Percentiles rank a stretch among this genome's conserved stretches.
These are phyloP conservation scores for Drosophila serrata DNA, from an alignment of 1,140 invertebrate species.

Conservation along the genomic window DNA sequence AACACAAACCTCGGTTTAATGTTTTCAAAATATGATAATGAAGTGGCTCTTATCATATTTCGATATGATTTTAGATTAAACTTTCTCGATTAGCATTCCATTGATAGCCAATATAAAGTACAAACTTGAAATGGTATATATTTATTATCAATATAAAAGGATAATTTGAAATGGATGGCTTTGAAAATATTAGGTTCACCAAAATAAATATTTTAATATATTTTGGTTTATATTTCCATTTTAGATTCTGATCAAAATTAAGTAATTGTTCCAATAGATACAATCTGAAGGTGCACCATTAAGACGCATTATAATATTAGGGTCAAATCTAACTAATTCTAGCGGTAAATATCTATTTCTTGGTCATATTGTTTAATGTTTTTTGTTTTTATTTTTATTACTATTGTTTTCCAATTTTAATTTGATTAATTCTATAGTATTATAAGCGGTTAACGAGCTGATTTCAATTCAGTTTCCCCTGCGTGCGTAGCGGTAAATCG, in stretches of 20 bases:
- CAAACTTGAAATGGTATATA: not conserved
- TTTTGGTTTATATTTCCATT: not conserved
- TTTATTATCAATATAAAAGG: not conserved
- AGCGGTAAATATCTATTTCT: not conserved
- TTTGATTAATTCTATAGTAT: not conserved
- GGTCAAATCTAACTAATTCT: not conserved
- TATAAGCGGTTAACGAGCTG: not conserved
- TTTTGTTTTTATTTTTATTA: not conserved
- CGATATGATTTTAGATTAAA: not conserved
- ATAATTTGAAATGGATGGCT: not conserved
- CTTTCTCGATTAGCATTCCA: not conserved
- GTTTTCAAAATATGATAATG: slow-evolving; percentile 8
- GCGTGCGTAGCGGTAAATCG: not conserved
- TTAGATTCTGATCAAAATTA: not conserved
- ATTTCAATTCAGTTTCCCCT: not conserved
- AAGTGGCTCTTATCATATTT: slow-evolving; percentile 6
- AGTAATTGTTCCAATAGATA: too few species aligned
- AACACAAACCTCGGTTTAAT: not conserved
- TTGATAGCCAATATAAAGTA: slow-evolving; percentile 1
- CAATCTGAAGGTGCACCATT: too few species aligned
- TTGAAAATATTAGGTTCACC: not conserved
- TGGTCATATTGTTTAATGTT: not conserved
- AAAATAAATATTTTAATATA: not conserved
- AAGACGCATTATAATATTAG: not conserved
- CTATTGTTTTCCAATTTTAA: not conserved